These are phyloP conservation scores for Scopus umbretta DNA, from an alignment of 2,113 vertebrate species.

Conservation along the genomic window DNA sequence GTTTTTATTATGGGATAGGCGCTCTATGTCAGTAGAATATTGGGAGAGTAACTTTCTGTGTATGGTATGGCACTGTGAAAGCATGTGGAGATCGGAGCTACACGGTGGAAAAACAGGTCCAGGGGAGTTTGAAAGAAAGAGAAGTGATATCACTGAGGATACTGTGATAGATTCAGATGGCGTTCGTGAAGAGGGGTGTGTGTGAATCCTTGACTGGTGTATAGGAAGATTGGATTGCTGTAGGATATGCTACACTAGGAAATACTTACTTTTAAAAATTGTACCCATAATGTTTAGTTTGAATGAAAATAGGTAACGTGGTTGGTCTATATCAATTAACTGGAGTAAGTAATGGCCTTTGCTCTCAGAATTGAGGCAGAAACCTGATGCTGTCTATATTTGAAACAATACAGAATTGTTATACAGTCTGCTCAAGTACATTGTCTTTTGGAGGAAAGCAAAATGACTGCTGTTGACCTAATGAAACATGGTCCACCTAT, in stretches of 20 bases:
- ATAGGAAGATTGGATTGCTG: neutral
- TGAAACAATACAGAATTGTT: neutral
- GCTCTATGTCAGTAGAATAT: neutral
- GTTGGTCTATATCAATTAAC: neutral
- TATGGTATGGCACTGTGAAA: neutral
- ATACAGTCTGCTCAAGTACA: neutral
- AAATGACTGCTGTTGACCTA: neutral
- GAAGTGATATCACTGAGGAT: neutral
- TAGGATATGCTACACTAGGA: neutral
- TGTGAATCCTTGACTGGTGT: neutral
- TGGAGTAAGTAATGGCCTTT: neutral
- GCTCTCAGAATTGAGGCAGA: neutral
- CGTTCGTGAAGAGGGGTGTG: neutral
- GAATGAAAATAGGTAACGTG: neutral
- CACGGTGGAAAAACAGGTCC: neutral
- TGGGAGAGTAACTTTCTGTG: neutral
- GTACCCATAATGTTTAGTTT: neutral
- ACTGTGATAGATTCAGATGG: neutral
- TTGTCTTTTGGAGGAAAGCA: neutral
- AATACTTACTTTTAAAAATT: neutral
- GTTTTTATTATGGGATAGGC: neutral
- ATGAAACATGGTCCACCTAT: neutral
- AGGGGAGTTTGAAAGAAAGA: neutral
- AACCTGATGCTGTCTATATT: neutral
- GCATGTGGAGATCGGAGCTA: neutral